Conservation (phyloP, 2,113 vertebrate genomes). For the Malurus alboscapulatus region DNA sequence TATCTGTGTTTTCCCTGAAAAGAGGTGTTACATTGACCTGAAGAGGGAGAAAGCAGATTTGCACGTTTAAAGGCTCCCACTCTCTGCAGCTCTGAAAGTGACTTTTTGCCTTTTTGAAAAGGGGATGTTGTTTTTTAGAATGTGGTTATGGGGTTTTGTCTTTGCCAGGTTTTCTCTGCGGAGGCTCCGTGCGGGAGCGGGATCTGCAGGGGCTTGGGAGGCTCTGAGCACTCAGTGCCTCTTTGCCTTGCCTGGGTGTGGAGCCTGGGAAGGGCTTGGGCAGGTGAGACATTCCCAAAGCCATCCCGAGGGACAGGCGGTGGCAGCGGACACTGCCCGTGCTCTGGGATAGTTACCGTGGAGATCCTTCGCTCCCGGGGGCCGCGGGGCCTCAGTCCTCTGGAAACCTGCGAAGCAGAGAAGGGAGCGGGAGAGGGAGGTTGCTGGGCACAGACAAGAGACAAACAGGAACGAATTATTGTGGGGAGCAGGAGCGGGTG, state of each 20-base stretch:
- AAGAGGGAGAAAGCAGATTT: conserved; percentile 13
- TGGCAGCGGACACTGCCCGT: rapidly evolving
- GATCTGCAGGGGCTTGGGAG: background rate
- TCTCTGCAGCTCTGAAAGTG: conserved; percentile 22
- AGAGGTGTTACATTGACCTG: background rate
- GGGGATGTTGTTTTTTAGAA: background rate
- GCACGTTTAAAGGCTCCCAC: background rate
- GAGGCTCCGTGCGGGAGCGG: background rate
- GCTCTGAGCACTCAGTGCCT: background rate
- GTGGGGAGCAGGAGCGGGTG: background rate
- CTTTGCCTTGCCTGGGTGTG: background rate
- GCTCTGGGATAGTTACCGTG: conserved; percentile 35
- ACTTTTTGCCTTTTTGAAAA: conserved; percentile 14
- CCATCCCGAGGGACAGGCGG: rapidly evolving
- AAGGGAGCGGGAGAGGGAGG: background rate
- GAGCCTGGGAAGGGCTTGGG: background rate
- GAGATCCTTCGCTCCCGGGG: conserved; percentile 65
- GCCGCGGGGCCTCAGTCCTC: conserved; percentile 43
- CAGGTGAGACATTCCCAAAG: background rate
- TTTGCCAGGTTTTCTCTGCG: background rate
- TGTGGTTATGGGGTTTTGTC: background rate
- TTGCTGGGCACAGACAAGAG: background rate
- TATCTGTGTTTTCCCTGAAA: background rate
- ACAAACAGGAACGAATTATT: background rate
- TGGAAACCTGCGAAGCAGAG: conserved; percentile 63